Base-by-base conservation (phyloP, 2,888 invertebrate species). In the Strigamia crassipes region DNA sequence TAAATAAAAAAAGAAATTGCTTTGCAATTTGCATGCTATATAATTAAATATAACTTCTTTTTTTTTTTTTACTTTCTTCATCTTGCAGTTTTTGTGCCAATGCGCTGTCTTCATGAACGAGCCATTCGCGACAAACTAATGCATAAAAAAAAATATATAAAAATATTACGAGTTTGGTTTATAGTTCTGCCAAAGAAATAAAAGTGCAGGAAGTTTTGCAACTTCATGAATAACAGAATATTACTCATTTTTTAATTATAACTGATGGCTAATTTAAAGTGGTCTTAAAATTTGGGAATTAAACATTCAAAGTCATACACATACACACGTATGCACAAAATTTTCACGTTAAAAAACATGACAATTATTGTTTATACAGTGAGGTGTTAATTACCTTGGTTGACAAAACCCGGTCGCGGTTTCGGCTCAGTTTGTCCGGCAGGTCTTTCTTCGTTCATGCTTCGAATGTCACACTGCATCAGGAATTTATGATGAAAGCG, bases 61-160 rank as follows among this genome's bases (percentile, higher is more conserved):
- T 27, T 41, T 18, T 18, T 46, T 80, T n/a, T 80, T 89, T 90
- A 92, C 94, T 93, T 89, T 95, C 94, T 90, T 94, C 92, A 86
- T 92, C 92, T 88, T 95, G 95, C 42, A 95, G 89, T 84, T 92
- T 91, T 88, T 94, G 92, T 10, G 95, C 94, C 86, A 94, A 87
- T 21, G 94, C 94, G 84, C 93, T 92, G 88, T 95, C 95, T 89
- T 95, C 95, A 86, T 94, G 92, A 42, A 95, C 92, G 85, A 93
- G 89, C 94, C 94, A 95, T 88, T 94, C 93, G 85, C 93, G 92
- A 86, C 94, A 93, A 83, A 94, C 94, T 88, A 85, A 80, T 92
- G 89, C 81, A 89, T 89, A 84, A 85, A 84, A 85, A 84, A 85
- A 84, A 81, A 83, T n/a, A 56, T 81, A 61, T 18, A 80, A 23